Evolutionary conservation across 2,113 vertebrate genomes (phyloP).

Genomic region (Psittacara wagleri): DNA sequence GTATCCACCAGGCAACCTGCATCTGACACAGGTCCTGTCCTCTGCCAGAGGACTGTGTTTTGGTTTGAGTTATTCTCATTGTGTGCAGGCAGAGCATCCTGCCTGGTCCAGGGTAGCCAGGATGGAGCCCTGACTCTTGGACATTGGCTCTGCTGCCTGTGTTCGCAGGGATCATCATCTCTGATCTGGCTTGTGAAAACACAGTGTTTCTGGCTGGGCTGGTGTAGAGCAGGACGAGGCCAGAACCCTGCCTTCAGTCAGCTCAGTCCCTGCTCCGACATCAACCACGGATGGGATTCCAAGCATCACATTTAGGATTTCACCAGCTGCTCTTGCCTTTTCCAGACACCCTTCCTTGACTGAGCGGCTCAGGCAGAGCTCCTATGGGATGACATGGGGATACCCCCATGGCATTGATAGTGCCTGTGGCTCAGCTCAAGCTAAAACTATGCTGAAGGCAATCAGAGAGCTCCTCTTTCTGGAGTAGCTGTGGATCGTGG

Average conservation of each 20-base stretch:
- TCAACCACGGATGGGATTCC: not conserved
- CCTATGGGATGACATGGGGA: not conserved
- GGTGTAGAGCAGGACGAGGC: not conserved
- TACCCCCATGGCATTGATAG: accelerated
- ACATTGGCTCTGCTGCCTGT: not conserved
- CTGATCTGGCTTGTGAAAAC: not conserved
- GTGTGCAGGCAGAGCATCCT: not conserved
- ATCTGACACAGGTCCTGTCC: not conserved
- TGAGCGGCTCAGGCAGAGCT: accelerated
- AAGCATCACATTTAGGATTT: not conserved
- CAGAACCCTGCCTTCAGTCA: accelerated
- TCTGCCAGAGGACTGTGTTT: not conserved
- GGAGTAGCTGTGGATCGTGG: not conserved
- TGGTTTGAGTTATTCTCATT: not conserved
- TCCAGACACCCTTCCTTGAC: not conserved
- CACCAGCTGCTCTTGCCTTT: not conserved
- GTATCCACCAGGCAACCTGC: not conserved
- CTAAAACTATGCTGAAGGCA: accelerated
- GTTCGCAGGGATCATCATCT: not conserved
- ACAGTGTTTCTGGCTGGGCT: not conserved
- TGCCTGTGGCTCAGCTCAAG: accelerated
- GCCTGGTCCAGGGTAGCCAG: accelerated
- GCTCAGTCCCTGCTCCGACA: not conserved
- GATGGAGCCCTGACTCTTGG: accelerated
- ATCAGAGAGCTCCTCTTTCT: not conserved